phyloP scores from a whole-genome alignment of 2,888 invertebrate species.

The Augiades crinisus region DNA sequence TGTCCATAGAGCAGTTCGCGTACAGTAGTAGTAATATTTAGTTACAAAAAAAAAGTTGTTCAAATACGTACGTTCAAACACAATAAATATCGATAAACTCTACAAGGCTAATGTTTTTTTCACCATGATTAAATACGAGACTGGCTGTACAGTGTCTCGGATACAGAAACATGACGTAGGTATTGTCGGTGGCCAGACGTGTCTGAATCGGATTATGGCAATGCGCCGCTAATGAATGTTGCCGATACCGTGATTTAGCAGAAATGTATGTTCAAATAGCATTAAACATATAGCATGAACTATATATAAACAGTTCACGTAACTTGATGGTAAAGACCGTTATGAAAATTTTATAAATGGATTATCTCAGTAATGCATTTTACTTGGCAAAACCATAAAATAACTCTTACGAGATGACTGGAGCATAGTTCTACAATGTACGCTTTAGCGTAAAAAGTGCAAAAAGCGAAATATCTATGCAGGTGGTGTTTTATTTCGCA shows the following conservation, averaged over 20 bases:
- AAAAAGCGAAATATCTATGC: too few relatives aligned
- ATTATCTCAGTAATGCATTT: too few relatives aligned
- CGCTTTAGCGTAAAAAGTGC: too few relatives aligned
- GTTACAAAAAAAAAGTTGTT: background rate
- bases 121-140: background rate
- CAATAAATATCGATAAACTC: background rate
- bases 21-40: background rate
- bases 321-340: too few relatives aligned
- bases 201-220: constrained; percentile 4
- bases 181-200: constrained; percentile 12
- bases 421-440: too few relatives aligned
- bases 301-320: background rate
- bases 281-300: background rate
- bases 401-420: too few relatives aligned
- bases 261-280: background rate
- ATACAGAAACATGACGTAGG: background rate
- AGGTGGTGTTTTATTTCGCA: too few relatives aligned
- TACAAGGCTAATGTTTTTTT: background rate
- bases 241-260: background rate
- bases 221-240: background rate
- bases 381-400: too few relatives aligned
- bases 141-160: background rate
- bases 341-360: background rate
- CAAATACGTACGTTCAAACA: background rate
- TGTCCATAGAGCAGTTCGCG: too few relatives aligned